Conservation (phyloP, 2,797 vertebrate genomes). For the Glossophaga mutica region DNA sequence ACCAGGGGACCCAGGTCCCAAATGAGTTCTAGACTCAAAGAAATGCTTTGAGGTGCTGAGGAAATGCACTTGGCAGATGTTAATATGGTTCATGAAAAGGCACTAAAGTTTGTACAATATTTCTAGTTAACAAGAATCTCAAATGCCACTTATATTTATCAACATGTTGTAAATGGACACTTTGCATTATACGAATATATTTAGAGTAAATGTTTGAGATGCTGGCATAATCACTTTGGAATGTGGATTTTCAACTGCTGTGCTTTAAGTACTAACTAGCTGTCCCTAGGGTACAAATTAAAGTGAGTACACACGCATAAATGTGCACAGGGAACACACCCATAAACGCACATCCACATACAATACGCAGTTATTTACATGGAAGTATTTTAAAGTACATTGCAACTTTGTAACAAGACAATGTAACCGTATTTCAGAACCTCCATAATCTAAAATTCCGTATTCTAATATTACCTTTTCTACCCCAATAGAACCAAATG, state of each 20-base stretch:
- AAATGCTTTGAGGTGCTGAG: neutral
- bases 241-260: neutral
- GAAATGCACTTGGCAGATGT: neutral
- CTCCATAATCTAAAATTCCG: neutral
- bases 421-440: neutral
- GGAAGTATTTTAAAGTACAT: conserved; percentile 5
- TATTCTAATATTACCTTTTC: neutral
- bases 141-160: neutral
- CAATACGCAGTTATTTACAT: neutral
- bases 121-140: neutral
- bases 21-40: neutral
- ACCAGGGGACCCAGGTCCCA: neutral
- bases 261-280: neutral
- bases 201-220: neutral
- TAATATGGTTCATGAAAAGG: neutral
- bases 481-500: neutral
- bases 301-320: neutral
- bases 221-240: neutral
- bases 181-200: neutral
- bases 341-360: neutral
- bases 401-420: neutral
- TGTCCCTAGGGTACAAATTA: neutral
- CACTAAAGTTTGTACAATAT: neutral
- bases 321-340: neutral
- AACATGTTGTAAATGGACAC: neutral